A percentile compares a stretch with the other conserved stretches of the same genome.
phyloP scores from a whole-genome alignment of 2,797 vertebrate species.

The Danio kyathit region DNA sequence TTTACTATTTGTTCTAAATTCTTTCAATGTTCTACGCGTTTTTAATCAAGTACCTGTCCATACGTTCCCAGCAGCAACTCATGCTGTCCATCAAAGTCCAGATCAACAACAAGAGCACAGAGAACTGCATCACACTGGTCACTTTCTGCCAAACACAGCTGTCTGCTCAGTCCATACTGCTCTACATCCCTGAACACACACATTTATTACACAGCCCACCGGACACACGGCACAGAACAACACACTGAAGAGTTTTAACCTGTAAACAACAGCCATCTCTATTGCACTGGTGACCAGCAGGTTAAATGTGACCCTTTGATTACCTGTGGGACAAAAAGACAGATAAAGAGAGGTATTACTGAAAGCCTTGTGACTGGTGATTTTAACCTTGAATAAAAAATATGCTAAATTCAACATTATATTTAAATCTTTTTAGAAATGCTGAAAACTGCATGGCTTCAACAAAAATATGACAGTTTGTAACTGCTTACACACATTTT shows the following conservation, averaged over 20 bases:
- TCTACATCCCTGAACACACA: slow-evolving; percentile 82
- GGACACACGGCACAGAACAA: not conserved
- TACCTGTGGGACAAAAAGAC: slow-evolving; percentile 1
- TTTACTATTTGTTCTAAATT: not conserved
- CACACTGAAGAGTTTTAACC: slow-evolving; percentile 71
- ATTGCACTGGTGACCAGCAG: slow-evolving; percentile 87
- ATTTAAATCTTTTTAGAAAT: too few species aligned
- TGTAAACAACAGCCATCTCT: slow-evolving; percentile 89
- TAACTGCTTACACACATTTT: too few species aligned
- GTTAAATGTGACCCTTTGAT: slow-evolving; percentile 73
- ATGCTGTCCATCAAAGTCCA: slow-evolving; percentile 86
- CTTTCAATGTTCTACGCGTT: not conserved
- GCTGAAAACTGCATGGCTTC: too few species aligned
- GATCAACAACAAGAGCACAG: slow-evolving; percentile 86
- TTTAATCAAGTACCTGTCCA: slow-evolving; percentile 80
- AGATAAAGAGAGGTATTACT: not conserved
- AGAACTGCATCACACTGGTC: slow-evolving; percentile 90
- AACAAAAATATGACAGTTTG: too few species aligned
- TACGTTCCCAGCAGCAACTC: slow-evolving; percentile 92
- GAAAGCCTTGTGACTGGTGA: too few species aligned
- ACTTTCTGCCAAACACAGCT: slow-evolving; percentile 81
- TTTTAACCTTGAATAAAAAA: too few species aligned
- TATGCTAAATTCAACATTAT: too few species aligned
- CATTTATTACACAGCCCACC: slow-evolving; percentile 2
- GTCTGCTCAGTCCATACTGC: slow-evolving; percentile 76